A percentile compares a stretch with the other conserved stretches of the same genome.
phyloP scores from a whole-genome alignment of 2,113 vertebrate genomes.

The Cettia cetti region DNA sequence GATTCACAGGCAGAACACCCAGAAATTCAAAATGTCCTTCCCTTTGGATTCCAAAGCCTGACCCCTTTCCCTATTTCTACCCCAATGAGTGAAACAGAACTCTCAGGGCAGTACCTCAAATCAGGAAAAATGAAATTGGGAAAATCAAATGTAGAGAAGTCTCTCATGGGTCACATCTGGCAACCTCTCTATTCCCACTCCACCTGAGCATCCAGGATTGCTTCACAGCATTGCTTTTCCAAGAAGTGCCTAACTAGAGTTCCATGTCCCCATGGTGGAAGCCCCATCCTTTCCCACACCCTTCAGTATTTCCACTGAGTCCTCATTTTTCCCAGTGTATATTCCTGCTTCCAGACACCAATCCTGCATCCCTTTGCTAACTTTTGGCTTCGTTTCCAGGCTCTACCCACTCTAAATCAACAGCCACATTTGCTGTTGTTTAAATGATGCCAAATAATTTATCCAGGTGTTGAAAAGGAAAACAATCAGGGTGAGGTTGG shows the following conservation, averaged over 20 bases:
- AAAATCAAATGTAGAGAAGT: neutral
- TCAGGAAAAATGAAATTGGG: neutral
- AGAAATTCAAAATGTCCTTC: neutral
- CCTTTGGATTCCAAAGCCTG: neutral
- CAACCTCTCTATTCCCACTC: neutral
- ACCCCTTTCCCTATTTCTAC: neutral
- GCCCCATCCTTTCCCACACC: neutral
- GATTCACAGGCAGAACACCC: neutral
- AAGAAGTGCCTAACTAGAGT: neutral
- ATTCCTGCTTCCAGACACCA: neutral
- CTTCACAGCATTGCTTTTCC: neutral
- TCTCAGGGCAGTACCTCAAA: neutral
- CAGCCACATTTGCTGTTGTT: neutral
- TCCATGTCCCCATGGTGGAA: neutral
- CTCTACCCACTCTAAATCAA: neutral
- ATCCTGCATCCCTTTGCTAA: neutral
- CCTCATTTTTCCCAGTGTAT: neutral
- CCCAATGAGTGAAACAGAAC: neutral
- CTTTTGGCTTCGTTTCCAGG: neutral
- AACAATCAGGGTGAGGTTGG: neutral
- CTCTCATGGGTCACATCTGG: neutral
- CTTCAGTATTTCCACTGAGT: neutral
- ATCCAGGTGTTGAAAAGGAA: neutral
- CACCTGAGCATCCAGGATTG: neutral
- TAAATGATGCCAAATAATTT: neutral